A percentile compares a stretch with the other conserved stretches of the same genome.
Conservation (phyloP, 2,797 vertebrate species). For the Peromyscus nudipes region DNA sequence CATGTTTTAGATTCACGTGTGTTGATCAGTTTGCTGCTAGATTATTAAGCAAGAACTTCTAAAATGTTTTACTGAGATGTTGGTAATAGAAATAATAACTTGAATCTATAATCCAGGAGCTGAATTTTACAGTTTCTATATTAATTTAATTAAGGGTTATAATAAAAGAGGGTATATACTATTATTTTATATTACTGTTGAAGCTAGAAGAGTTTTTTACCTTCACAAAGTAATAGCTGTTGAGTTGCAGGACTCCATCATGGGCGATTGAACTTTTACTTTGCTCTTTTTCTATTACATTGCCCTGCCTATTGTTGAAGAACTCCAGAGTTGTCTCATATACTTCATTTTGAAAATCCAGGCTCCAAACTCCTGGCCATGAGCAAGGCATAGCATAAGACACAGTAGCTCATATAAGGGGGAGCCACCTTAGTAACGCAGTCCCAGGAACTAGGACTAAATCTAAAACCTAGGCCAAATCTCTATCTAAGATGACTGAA, state of each 20-base stretch:
- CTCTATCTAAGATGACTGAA: constrained; percentile 20
- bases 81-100: constrained; percentile 47
- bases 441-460: not conserved
- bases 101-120: not conserved
- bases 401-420: not conserved
- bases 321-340: constrained; percentile 59
- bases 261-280: not conserved
- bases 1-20: not conserved
- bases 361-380: constrained; percentile 17
- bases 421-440: constrained; percentile 32
- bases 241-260: not conserved
- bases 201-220: constrained; percentile 7
- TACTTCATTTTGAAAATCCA: constrained; percentile 48
- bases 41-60: constrained; percentile 32
- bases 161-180: not conserved
- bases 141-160: constrained; percentile 42
- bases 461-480: constrained; percentile 37
- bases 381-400: constrained; percentile 1
- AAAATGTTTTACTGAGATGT: constrained; percentile 40
- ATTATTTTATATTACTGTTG: constrained; percentile 29
- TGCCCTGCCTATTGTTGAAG: constrained; percentile 26
- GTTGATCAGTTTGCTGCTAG: not conserved
- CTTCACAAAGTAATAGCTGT: not conserved
- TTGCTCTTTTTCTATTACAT: constrained; percentile 16
- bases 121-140: constrained; percentile 3